These are phyloP conservation scores for Drosophila chauvacae DNA, from an alignment of 1,140 invertebrate genomes.

Conservation along the genomic window DNA sequence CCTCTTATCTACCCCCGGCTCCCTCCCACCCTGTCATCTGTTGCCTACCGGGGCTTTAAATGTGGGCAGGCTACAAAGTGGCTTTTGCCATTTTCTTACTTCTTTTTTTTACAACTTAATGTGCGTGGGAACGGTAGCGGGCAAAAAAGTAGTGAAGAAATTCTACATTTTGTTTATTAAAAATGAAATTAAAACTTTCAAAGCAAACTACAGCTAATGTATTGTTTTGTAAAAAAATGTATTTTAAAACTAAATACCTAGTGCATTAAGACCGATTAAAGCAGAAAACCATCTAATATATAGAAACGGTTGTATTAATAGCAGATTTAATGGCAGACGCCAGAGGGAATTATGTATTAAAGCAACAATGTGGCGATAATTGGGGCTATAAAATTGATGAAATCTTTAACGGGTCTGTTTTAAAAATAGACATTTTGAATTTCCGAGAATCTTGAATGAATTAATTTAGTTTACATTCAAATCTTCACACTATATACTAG, in stretches of 20 bases:
- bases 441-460: not conserved
- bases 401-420: conserved; percentile 4
- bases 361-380: conserved; percentile 7
- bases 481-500: not conserved
- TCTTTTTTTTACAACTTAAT: conserved; percentile 15
- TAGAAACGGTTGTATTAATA: not conserved
- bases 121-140: conserved; percentile 18
- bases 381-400: conserved; percentile 3
- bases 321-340: not conserved
- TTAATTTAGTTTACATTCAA: not conserved
- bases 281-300: not conserved
- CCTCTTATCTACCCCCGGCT: not conserved
- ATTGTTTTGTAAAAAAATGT: too few relatives aligned
- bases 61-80: conserved; percentile 42
- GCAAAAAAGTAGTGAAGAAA: not conserved
- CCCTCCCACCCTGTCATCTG: conserved; percentile 2
- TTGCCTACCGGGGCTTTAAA: conserved; percentile 17
- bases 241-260: not conserved
- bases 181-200: too few relatives aligned
- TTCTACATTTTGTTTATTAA: not conserved
- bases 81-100: conserved; percentile 31
- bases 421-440: not conserved
- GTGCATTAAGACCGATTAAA: not conserved
- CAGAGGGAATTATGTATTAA: not conserved
- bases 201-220: too few relatives aligned